Evolutionary conservation across 2,797 vertebrate genomes (phyloP).

Genomic region (Zenarchopterus dispar): DNA sequence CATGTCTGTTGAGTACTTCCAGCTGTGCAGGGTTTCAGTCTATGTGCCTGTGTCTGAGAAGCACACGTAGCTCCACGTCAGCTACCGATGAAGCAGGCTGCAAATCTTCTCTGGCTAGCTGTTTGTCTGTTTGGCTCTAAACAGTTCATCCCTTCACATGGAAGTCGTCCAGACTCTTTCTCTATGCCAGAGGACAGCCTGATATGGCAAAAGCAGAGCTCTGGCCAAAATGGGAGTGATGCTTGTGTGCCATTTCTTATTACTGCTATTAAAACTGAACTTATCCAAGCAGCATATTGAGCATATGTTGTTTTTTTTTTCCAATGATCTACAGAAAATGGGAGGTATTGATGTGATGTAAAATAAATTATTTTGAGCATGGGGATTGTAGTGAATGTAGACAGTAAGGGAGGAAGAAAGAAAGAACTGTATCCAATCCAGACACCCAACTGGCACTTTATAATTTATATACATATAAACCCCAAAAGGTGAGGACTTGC

Average conservation of each 20-base stretch:
- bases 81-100: slow-evolving; percentile 47
- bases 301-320: no score
- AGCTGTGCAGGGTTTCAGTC: slow-evolving; percentile 51
- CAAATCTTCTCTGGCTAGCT: slow-evolving; percentile 31
- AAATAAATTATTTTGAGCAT: no score
- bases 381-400: no score
- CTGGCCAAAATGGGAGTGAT: background rate
- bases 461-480: no score
- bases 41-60: slow-evolving; percentile 22
- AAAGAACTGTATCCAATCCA: no score
- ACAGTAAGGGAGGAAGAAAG: no score
- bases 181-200: slow-evolving; percentile 40
- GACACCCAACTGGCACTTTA: no score
- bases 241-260: slow-evolving; percentile 12
- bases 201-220: slow-evolving; percentile 42
- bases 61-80: slow-evolving; percentile 66
- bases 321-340: no score
- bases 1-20: slow-evolving; percentile 62
- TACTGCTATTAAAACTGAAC: background rate
- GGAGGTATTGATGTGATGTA: no score
- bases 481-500: no score
- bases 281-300: no score
- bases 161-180: slow-evolving; percentile 38
- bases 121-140: slow-evolving; percentile 43
- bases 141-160: slow-evolving; percentile 31